Base-by-base conservation (phyloP, 2,888 invertebrate genomes). In the Eulithis prunata region DNA sequence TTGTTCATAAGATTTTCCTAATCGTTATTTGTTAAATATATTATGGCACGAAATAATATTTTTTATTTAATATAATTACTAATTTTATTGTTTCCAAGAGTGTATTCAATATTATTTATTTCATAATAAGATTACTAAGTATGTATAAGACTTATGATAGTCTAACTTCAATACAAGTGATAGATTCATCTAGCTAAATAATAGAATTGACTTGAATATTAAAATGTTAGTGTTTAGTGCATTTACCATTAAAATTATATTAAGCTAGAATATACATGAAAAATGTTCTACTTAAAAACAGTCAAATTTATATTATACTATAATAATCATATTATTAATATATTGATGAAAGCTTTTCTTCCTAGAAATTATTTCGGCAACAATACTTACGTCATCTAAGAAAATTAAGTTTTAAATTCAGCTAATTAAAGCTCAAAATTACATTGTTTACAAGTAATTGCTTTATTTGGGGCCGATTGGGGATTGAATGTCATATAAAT, bases 401-500 rank as follows among this genome's bases (percentile, higher is more conserved):
- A 62, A 71, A 70, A 71, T 68, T 70, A 71, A 59, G 55, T 71
- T 66, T 69, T 65, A 57, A 66, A 65, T 71, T 66, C 28, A 67
- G 72, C 71, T 72, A 72, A 55, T 72, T 74, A 74, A 74, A 74
- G 74, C 74, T 74, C 62, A 70, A 71, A 72, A 54, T 72, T 72
- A 74, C 68, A 74, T 71, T 74, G 72, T 70, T 67, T 69, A 64
- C 36, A 61, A 64, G 57, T 65, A 62, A 61, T 61, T 46, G 49
- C 60, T 65, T 36, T 62, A 64, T 68, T 68, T 68, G 68, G 68
- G 68, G 68, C 68, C 68, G 41, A 54, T 55, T 61, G 51, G 60
- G 60, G 67, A 57, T 57, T 52, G 10, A 52, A 59, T 63, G 52
- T 53, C 51, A 14, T 62, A 58, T 13, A 64, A 64, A 49, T 57